Base-by-base conservation (phyloP, 1,140 invertebrate genomes). In the Psilanteris sp. region DNA sequence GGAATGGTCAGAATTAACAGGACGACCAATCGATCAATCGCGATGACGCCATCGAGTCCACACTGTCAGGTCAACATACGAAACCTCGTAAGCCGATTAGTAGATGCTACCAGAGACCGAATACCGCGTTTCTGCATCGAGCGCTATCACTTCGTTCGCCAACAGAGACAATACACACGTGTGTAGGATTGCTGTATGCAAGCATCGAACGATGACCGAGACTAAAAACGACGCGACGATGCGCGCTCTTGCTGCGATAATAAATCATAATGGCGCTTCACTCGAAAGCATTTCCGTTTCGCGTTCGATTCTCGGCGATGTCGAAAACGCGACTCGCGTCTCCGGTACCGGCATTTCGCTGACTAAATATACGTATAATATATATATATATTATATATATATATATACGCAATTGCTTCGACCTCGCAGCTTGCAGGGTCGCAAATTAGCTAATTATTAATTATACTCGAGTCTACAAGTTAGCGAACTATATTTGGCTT, bases 71-170 rank as follows among this genome's bases (percentile, higher is more conserved):
- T 75, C 72, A 75, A 62, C 72, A 75, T 32, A 68, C 54, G 61
- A 74, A 74, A 74, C 71, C 71, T 74, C 71, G 71, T 74, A 74
- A 74, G 62, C 72, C 72, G 72, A 75, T 68, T 75, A 75, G 55
- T 62, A 62, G 34, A 55, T 54, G 55, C 57, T 64, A 64, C 64
- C 55, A 34, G 41, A 5, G 48, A 43, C 14, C 39, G 48, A 46
- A 41, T 46, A 55, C 54, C 15, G 54, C 32, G 48, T 43, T 68
- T 50, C 72, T 75, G 50, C 57, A 70, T 66, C 27, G 41, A 54
- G 36, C 64, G 34, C 29, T 26, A 55, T 43, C 37, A 39, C 48
- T 68, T 64, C 52, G 64, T 62, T 46, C 22, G 8, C 34, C 54
- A 26, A 5, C 29, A 27, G 62, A 34, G 46, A 66, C 59, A 57